phyloP scores from a whole-genome alignment of 2,113 vertebrate genomes.

The Myiagra hebetior region DNA sequence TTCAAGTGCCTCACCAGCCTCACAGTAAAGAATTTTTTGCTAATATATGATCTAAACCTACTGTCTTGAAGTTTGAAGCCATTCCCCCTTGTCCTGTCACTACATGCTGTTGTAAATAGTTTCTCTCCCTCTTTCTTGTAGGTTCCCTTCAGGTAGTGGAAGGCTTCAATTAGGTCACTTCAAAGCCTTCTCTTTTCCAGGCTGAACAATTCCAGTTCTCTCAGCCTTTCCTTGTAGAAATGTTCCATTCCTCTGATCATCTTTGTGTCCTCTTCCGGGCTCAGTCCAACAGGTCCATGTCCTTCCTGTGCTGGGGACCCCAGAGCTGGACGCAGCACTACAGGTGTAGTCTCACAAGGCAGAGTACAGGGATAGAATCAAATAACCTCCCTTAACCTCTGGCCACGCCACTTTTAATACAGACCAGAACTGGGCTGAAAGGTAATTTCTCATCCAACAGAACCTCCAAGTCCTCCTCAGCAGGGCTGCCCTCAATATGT shows the following conservation, averaged over 20 bases:
- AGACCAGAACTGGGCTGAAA: not conserved
- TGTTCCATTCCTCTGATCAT: not conserved
- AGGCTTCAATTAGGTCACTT: not conserved
- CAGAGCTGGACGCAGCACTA: not conserved
- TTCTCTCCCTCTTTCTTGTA: not conserved
- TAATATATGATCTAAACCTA: not conserved
- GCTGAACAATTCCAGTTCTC: not conserved
- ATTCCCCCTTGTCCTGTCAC: not conserved
- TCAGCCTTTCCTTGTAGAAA: not conserved
- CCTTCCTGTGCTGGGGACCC: not conserved
- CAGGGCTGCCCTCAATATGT: not conserved
- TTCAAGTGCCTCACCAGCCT: not conserved
- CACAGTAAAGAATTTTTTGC: not conserved
- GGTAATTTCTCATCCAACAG: not conserved
- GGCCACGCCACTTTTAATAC: rapidly evolving
- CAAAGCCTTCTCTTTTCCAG: not conserved
- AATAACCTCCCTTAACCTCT: not conserved
- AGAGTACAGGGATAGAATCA: not conserved
- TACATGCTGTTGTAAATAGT: not conserved
- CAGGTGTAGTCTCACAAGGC: too few relatives aligned
- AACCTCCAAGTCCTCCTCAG: not conserved
- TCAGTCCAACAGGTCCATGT: not conserved
- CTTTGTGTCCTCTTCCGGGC: not conserved
- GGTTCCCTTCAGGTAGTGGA: not conserved
- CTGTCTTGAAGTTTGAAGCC: not conserved